These are phyloP conservation scores for Drosophila bipectinata DNA, from an alignment of 1,140 invertebrate species.

Conservation along the genomic window DNA sequence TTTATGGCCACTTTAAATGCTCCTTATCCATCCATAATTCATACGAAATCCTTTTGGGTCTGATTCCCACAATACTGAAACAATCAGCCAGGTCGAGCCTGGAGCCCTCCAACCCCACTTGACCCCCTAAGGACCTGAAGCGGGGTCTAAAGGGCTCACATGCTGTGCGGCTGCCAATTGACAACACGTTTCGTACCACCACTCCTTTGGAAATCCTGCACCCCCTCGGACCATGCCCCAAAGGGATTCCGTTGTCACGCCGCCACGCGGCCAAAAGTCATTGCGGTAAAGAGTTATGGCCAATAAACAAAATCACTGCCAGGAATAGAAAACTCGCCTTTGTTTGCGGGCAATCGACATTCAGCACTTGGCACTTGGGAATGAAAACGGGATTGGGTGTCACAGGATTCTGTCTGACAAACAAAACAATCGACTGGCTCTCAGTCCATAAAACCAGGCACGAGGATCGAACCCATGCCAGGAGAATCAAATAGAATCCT, in stretches of 20 bases:
- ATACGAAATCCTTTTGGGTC: slow-evolving; percentile 14
- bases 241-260: slow-evolving; percentile 34
- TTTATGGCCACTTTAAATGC: slow-evolving; percentile 14
- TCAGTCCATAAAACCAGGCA: slow-evolving; percentile 55
- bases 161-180: slow-evolving; percentile 25
- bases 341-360: slow-evolving; percentile 51
- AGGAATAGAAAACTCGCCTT: slow-evolving; percentile 51
- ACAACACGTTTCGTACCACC: slow-evolving; percentile 26
- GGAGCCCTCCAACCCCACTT: slow-evolving; percentile 29
- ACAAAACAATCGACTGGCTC: slow-evolving; percentile 47
- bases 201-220: slow-evolving; percentile 17
- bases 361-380: slow-evolving; percentile 41
- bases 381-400: slow-evolving; percentile 24
- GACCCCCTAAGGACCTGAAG: slow-evolving; percentile 29
- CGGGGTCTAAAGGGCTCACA: slow-evolving; percentile 34
- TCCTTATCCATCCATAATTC: slow-evolving; percentile 32
- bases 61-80: slow-evolving; percentile 24
- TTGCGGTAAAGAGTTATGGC: slow-evolving; percentile 79
- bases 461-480: slow-evolving; percentile 16
- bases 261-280: slow-evolving; percentile 43
- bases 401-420: slow-evolving; percentile 29
- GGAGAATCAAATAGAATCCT: slow-evolving; percentile 2
- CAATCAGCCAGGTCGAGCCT: slow-evolving; percentile 27
- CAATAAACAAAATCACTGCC: slow-evolving; percentile 79
- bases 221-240: not conserved